Conservation (phyloP, 2,888 invertebrate species). For the Sphaeridia pumilis region DNA sequence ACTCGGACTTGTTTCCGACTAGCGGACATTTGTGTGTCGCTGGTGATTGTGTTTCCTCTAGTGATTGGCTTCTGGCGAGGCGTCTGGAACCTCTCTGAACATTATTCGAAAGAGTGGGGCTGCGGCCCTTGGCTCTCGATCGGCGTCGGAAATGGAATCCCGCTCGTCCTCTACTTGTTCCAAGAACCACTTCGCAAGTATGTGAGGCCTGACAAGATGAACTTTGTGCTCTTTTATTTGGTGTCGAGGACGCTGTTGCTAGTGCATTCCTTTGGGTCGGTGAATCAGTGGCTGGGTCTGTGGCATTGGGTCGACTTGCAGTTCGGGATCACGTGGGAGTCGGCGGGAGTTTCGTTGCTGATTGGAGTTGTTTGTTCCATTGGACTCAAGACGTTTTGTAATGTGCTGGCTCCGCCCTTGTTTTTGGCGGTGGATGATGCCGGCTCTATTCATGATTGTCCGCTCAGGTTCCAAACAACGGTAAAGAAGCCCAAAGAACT, state of each 20-base stretch:
- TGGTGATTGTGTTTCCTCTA: conserved; percentile 22
- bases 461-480: conserved; percentile 69
- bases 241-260: conserved; percentile 23
- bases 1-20: conserved; percentile 10
- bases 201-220: conserved; percentile 23
- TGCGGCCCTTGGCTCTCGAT: conserved; percentile 27
- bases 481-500: too few species aligned
- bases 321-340: conserved; percentile 44
- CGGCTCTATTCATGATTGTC: conserved; percentile 68
- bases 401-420: conserved; percentile 71
- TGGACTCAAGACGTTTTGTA: conserved; percentile 58
- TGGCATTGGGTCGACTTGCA: conserved; percentile 47
- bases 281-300: conserved; percentile 76
- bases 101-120: conserved; percentile 18
- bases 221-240: conserved; percentile 24
- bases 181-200: conserved; percentile 48
- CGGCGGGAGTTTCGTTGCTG: conserved; percentile 54
- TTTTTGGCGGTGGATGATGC: conserved; percentile 55
- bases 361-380: conserved; percentile 51
- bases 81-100: conserved; percentile 25
- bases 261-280: conserved; percentile 52
- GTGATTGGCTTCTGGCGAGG: conserved; percentile 32
- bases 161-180: conserved; percentile 55
- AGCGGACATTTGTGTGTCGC: conserved; percentile 16
- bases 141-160: conserved; percentile 51